Base-by-base conservation (phyloP, 1,140 invertebrate genomes). In the Drosophila mojavensis region DNA sequence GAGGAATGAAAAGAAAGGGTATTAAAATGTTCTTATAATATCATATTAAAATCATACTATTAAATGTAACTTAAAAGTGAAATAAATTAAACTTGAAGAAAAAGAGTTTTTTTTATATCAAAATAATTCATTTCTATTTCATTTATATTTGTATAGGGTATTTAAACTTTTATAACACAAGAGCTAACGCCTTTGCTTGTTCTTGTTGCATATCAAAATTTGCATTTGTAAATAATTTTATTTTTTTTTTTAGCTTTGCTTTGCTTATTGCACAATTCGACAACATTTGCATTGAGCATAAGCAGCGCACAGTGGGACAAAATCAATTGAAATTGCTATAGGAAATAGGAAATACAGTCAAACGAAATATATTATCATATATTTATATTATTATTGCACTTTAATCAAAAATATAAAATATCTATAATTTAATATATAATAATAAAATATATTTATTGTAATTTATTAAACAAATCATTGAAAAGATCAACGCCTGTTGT, bases 231-330 rank as follows among this genome's bases (percentile, higher is more conserved):
- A 79, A 81, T 78, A 78, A 75, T 78, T 81, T n/a, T n/a, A 17
- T 17, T 39, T 39, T 11, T 39, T 33, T 39, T 39, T 11, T 39
- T 39, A 39, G 10, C 11, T 39, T 13, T 71, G 75, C 59, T 79
- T 71, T 51, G 74, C 78, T 75, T 78, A 84, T 85, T 81, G 81
- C 71, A 68, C 82, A 85, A 85, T 79, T 72, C 70, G 67, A 86
- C 74, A 81, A 86, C 74, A 81, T 86, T 73, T 74, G 74, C 72
- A 77, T 78, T 61, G 81, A 74, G 60, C 68, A 81, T 81, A 74
- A 81, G 75, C 68, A 70, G 69, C 30, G 75, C 73, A 76, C 47
- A 55, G 67, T 24, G 56, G 55, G 11, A 4, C 66, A 70, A 69
- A 69, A 5, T 1, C 10, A 20, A 36, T n/a, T 3, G 33, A 33